Percentiles rank a stretch among this genome's conserved stretches.
phyloP scores from a whole-genome alignment of 2,113 vertebrate species.

The Pica pica region DNA sequence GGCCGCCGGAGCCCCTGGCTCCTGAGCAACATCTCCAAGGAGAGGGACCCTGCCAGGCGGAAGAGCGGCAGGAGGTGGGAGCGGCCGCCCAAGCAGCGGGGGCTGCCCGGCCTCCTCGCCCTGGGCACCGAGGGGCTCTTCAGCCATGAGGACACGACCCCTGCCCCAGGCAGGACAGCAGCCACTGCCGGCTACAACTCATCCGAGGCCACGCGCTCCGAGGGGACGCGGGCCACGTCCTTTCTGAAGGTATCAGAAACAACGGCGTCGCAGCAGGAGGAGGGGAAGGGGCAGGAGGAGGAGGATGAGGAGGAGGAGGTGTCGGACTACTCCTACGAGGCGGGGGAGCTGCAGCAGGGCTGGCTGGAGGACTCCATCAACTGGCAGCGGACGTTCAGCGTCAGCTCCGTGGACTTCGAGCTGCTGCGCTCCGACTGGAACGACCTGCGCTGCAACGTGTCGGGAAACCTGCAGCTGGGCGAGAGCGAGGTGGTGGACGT shows the following conservation, averaged over 20 bases:
- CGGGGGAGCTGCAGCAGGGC: conserved; percentile 74
- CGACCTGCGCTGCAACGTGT: conserved; percentile 95
- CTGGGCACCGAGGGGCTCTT: neutral
- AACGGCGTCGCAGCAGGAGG: conserved; percentile 69
- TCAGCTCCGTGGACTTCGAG: conserved; percentile 93
- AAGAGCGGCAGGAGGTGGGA: conserved; percentile 40
- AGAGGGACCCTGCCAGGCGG: neutral
- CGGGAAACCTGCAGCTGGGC: conserved; percentile 92
- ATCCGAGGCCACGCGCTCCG: conserved; percentile 27
- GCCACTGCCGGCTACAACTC: conserved; percentile 45
- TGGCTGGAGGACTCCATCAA: conserved; percentile 95
- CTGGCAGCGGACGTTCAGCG: conserved; percentile 96
- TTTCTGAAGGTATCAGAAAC: conserved; percentile 83
- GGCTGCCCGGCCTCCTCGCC: neutral
- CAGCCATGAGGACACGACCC: neutral
- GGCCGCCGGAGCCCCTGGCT: conserved; percentile 42
- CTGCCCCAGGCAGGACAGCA: neutral
- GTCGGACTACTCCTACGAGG: conserved; percentile 89
- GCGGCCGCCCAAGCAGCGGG: neutral
- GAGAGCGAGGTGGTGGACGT: conserved; percentile 94
- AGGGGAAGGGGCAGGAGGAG: conserved; percentile 55
- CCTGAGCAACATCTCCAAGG: conserved; percentile 59
- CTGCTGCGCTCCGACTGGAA: conserved; percentile 97
- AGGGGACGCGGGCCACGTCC: conserved; percentile 71
- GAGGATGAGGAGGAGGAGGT: conserved; percentile 70